These are phyloP conservation scores for Achroia grisella DNA, from an alignment of 1,140 invertebrate genomes.

Conservation along the genomic window DNA sequence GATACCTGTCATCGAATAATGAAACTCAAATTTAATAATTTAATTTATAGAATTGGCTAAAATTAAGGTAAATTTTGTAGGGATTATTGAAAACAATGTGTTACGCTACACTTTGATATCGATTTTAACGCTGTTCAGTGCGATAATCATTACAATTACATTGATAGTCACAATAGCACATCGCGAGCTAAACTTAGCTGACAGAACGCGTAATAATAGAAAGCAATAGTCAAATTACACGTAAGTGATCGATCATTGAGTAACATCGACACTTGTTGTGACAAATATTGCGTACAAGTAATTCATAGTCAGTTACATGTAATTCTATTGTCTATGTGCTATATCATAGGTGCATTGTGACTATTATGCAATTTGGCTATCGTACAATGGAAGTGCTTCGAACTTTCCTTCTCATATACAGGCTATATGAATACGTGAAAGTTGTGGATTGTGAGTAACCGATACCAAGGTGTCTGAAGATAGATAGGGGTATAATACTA, in stretches of 20 bases:
- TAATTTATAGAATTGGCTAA: constrained; percentile 57
- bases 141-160: not conserved
- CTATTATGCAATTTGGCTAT: constrained; percentile 1
- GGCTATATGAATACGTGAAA: constrained; percentile 49
- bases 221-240: too few relatives aligned
- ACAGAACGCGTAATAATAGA: too few relatives aligned
- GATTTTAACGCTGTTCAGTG: constrained; percentile 20
- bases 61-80: constrained; percentile 48
- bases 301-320: too few relatives aligned
- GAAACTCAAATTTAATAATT: constrained; percentile 35
- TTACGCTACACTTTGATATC: constrained; percentile 26
- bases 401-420: constrained; percentile 54
- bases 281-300: too few relatives aligned
- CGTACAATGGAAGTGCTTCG: constrained; percentile 13
- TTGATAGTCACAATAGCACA: too few relatives aligned
- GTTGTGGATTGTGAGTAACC: constrained; percentile 23
- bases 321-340: too few relatives aligned
- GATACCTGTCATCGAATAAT: constrained; percentile 30
- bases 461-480: constrained; percentile 35
- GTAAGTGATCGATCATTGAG: too few relatives aligned
- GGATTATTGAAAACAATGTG: constrained; percentile 28
- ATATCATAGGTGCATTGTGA: too few relatives aligned
- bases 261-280: too few relatives aligned
- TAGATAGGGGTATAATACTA: constrained; percentile 54
- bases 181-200: too few relatives aligned